Evolutionary conservation across 1,140 invertebrate genomes (phyloP).

Genomic region (Rhopalosiphum padi): DNA sequence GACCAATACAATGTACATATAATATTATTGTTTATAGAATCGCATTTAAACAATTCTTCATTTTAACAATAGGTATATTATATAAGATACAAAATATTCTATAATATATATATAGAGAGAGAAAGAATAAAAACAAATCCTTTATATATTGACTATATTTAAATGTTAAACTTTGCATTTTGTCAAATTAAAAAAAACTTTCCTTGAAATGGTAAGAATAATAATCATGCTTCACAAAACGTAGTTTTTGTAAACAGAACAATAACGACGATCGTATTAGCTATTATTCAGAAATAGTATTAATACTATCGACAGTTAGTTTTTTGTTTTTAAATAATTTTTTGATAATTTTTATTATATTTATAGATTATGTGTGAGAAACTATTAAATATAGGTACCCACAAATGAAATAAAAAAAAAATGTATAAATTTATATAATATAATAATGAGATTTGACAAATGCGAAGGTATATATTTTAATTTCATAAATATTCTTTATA

Average conservation of each 20-base stretch:
- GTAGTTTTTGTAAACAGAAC: too few species aligned
- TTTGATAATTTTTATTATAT: too few species aligned
- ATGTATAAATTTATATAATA: not conserved
- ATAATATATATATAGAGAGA: too few species aligned
- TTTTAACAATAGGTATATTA: not conserved
- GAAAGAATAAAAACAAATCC: not conserved
- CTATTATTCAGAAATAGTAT: not conserved
- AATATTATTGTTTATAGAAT: not conserved
- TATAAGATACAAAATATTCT: not conserved
- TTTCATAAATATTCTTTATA: too few species aligned
- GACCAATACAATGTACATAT: not conserved
- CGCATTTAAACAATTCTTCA: not conserved
- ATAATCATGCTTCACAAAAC: not conserved
- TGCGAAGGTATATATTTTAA: not conserved
- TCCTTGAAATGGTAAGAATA: not conserved
- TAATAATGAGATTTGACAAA: not conserved
- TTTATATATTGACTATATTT: not conserved
- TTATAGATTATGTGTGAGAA: too few species aligned
- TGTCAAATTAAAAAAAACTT: not conserved
- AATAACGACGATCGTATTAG: not conserved
- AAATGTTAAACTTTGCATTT: not conserved
- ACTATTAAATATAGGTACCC: not conserved
- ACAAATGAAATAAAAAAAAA: not conserved
- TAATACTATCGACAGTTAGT: not conserved
- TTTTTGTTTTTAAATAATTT: not conserved